Conservation (phyloP, 2,113 vertebrate genomes). For the Mormoops blainvillei region DNA sequence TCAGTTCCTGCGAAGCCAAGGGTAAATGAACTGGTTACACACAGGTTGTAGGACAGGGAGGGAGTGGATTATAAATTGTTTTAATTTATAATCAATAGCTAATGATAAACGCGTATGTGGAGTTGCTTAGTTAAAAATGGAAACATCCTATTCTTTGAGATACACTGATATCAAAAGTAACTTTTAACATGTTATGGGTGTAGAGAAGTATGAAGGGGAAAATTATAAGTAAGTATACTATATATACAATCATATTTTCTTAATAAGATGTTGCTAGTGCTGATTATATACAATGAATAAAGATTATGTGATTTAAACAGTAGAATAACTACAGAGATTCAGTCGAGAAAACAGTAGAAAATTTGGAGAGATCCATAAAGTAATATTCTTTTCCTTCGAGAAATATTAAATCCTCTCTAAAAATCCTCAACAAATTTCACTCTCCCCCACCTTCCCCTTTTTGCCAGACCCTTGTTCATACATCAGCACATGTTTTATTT, state of each 20-base stretch:
- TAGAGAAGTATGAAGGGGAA: conserved; percentile 18
- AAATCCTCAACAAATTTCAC: background rate
- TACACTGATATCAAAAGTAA: background rate
- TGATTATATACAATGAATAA: background rate
- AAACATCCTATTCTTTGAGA: background rate
- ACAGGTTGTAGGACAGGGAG: background rate
- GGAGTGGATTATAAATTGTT: background rate
- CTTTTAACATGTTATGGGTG: background rate
- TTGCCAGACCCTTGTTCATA: background rate
- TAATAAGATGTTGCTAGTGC: background rate
- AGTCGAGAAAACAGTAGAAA: background rate
- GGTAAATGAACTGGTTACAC: background rate
- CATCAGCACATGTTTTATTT: background rate
- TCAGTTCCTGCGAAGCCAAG: background rate
- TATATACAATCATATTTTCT: background rate
- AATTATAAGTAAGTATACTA: background rate
- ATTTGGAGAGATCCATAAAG: background rate
- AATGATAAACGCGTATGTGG: background rate
- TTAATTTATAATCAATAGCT: background rate
- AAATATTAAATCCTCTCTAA: background rate
- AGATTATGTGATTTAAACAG: background rate
- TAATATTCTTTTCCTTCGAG: background rate
- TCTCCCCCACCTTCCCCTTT: background rate
- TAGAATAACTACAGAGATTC: background rate
- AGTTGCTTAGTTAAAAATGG: background rate